Evolutionary conservation across 2,797 vertebrate genomes (phyloP).

Genomic region (Muscicapa comitata): DNA sequence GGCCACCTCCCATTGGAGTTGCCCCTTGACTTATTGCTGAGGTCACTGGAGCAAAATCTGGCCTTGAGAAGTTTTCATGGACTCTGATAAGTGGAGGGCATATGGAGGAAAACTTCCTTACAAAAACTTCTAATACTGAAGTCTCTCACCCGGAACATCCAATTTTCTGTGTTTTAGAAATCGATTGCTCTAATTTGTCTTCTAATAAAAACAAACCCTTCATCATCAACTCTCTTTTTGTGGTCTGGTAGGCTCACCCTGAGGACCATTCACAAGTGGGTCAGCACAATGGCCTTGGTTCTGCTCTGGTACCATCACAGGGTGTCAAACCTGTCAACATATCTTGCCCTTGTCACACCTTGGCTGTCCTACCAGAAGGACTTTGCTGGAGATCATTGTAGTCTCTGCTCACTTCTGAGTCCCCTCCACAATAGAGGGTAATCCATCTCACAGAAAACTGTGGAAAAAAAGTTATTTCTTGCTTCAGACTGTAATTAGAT

Average conservation of each 20-base stretch:
- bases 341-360: background rate
- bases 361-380: background rate
- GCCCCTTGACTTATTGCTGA: background rate
- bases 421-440: background rate
- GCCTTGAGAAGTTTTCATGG: background rate
- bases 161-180: background rate
- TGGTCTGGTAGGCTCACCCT: background rate
- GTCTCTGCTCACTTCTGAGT: background rate
- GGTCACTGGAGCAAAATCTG: background rate
- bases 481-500: background rate
- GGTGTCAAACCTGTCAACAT: background rate
- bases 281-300: background rate
- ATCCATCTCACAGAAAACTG: background rate
- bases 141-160: background rate
- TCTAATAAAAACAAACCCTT: background rate
- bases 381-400: background rate
- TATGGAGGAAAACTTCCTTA: background rate
- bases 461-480: background rate
- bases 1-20: fast-evolving
- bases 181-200: background rate
- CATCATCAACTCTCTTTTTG: background rate
- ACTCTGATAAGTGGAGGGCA: background rate
- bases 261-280: background rate
- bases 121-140: background rate
- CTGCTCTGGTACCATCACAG: background rate